Evolutionary conservation across 64 coral and sea anemone genomes (phyloP).

Genomic region (Porites lutea): DNA sequence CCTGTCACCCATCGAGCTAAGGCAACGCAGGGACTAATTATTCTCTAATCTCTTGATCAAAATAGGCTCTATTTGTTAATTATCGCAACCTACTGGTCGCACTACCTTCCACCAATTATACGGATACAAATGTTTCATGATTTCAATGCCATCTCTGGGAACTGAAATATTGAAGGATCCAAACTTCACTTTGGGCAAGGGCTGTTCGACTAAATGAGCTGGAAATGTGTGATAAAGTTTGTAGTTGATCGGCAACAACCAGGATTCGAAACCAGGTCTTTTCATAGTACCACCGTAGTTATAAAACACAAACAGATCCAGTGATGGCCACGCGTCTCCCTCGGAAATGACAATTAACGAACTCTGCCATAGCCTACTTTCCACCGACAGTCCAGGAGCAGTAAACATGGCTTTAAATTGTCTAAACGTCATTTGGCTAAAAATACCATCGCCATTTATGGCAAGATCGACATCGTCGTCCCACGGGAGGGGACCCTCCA

Average conservation of each 20-base stretch:
- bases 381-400: neutral
- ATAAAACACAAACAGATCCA: constrained; percentile 79
- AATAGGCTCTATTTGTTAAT: neutral
- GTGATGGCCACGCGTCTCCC: neutral
- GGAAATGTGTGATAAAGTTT: constrained; percentile 64
- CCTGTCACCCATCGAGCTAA: no score
- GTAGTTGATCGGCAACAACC: constrained; percentile 63
- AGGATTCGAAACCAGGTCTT: constrained; percentile 58
- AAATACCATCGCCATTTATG: constrained; percentile 35
- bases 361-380: constrained; percentile 33
- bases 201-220: constrained; percentile 41
- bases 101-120: constrained; percentile 80
- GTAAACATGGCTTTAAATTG: constrained; percentile 24
- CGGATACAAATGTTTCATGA: constrained; percentile 79
- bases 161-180: constrained; percentile 69
- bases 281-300: constrained; percentile 70
- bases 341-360: neutral
- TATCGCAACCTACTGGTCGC: neutral
- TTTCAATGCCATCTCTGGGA: constrained; percentile 55
- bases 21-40: no score
- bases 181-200: constrained; percentile 62
- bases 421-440: neutral
- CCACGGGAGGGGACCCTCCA: constrained; percentile 57
- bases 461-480: constrained; percentile 64
- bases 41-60: no score